phyloP scores from a whole-genome alignment of 2,888 invertebrate genomes.

The Drosophila lutescens region DNA sequence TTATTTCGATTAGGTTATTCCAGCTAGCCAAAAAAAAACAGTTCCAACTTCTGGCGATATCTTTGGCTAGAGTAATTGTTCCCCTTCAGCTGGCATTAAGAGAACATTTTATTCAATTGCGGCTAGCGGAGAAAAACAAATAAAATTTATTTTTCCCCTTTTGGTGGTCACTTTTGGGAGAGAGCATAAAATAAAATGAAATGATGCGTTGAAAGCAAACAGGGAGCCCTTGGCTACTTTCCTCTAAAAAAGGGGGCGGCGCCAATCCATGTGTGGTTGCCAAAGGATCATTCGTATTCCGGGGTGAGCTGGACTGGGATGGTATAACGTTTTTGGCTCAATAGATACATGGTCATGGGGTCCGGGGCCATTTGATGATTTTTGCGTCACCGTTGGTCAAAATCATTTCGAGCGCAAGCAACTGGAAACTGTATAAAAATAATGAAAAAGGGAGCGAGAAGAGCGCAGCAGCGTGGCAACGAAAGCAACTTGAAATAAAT shows the following conservation, averaged over 20 bases:
- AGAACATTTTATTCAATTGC: slow-evolving; percentile 82
- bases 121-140: slow-evolving; percentile 74
- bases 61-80: neutral
- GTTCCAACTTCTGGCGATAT: slow-evolving; percentile 11
- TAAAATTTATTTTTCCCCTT: slow-evolving; percentile 75
- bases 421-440: slow-evolving; percentile 82
- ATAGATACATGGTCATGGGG: slow-evolving; percentile 59
- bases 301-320: slow-evolving; percentile 30
- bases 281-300: slow-evolving; percentile 34
- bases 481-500: slow-evolving; percentile 82
- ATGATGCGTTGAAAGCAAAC: slow-evolving; percentile 74
- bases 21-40: neutral
- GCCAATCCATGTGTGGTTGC: slow-evolving; percentile 37
- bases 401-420: slow-evolving; percentile 81
- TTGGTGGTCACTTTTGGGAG: slow-evolving; percentile 63
- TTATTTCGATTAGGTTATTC: too few relatives aligned
- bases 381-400: slow-evolving; percentile 79
- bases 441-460: slow-evolving; percentile 52
- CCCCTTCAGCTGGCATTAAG: slow-evolving; percentile 61
- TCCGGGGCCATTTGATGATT: slow-evolving; percentile 71
- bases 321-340: slow-evolving; percentile 68
- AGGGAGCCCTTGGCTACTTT: slow-evolving; percentile 65
- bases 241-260: slow-evolving; percentile 11
- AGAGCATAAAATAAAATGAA: slow-evolving; percentile 79
- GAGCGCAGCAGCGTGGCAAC: slow-evolving; percentile 49